Conservation (phyloP, 2,888 invertebrate species). For the Drosophila meridionalis region DNA sequence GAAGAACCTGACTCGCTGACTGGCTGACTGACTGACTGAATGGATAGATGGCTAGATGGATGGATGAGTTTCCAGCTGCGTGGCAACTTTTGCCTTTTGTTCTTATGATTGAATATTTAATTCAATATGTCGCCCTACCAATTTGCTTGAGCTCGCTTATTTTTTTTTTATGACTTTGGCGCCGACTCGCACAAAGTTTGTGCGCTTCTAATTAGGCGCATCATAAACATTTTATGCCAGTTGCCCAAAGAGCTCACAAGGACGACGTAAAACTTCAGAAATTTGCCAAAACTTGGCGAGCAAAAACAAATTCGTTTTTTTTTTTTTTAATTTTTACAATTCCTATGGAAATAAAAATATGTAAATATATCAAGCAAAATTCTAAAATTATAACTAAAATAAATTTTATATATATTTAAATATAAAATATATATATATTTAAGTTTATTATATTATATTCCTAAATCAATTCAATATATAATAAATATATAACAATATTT, state of each 20-base stretch:
- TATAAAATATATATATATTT: not conserved
- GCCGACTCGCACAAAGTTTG: slow-evolving; percentile 25
- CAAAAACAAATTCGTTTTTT: not conserved
- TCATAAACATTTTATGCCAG: slow-evolving; percentile 70
- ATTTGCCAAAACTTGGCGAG: slow-evolving; percentile 15
- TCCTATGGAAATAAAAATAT: no score
- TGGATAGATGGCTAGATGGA: not conserved
- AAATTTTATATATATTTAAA: no score
- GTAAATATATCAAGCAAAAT: no score
- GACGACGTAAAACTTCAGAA: slow-evolving; percentile 13
- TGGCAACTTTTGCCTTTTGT: slow-evolving; percentile 61
- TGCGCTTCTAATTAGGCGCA: slow-evolving; percentile 66
- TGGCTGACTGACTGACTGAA: not conserved
- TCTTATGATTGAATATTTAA: slow-evolving; percentile 78
- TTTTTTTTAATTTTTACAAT: not conserved
- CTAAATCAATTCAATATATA: not conserved
- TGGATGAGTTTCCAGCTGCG: slow-evolving; percentile 38
- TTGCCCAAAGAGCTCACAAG: not conserved
- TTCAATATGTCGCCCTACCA: slow-evolving; percentile 71
- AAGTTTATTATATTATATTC: no score
- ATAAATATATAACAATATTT: not conserved
- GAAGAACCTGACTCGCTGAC: not conserved
- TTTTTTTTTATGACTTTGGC: slow-evolving; percentile 53
- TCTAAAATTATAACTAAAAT: no score
- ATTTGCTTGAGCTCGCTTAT: slow-evolving; percentile 51